These are phyloP conservation scores for Gorsachius goisagi DNA, from an alignment of 2,113 vertebrate genomes.

Conservation along the genomic window DNA sequence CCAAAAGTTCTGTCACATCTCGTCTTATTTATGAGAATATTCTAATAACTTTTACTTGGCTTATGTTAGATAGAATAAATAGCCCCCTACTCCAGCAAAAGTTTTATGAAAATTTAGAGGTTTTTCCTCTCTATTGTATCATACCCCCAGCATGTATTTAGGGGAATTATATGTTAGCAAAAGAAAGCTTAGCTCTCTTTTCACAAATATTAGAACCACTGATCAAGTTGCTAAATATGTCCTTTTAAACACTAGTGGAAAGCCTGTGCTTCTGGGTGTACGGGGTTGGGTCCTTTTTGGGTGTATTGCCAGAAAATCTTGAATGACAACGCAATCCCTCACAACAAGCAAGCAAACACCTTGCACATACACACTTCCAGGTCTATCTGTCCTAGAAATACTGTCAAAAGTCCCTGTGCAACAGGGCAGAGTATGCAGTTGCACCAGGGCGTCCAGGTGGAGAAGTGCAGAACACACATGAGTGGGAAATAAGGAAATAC, in stretches of 20 bases:
- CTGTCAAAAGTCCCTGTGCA: neutral
- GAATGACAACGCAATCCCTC: accelerated
- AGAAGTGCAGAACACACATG: neutral
- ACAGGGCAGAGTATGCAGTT: neutral
- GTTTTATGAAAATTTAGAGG: neutral
- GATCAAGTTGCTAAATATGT: neutral
- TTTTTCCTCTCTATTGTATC: neutral
- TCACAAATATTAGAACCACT: neutral
- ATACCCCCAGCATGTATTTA: neutral
- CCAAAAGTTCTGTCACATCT: neutral
- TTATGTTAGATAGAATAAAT: neutral
- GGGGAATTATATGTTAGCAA: neutral
- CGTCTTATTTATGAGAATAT: neutral
- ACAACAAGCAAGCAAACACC: neutral
- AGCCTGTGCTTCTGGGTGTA: neutral
- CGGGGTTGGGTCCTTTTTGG: accelerated
- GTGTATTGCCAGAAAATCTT: neutral
- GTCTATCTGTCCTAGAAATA: neutral
- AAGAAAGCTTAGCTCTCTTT: neutral
- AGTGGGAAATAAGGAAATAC: neutral
- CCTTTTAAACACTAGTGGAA: neutral
- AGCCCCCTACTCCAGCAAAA: neutral
- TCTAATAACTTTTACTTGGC: neutral
- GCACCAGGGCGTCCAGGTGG: too few species aligned
- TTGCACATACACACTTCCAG: neutral